Base-by-base conservation (phyloP, 2,888 invertebrate species). In the Coelinius sp. region DNA sequence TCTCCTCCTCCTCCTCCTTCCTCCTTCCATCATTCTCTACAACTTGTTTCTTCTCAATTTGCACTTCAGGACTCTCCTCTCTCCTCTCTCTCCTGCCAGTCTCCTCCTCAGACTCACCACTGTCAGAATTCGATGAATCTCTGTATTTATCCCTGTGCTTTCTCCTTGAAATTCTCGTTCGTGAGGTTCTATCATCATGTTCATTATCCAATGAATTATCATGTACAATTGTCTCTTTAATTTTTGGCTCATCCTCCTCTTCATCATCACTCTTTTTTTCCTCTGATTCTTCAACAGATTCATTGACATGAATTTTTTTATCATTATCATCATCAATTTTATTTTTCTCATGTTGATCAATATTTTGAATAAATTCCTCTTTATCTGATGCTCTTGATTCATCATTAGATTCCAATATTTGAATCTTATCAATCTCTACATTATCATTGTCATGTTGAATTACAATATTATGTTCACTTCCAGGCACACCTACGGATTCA, bases 91-190 rank as follows among this genome's bases (percentile, higher is more conserved):
- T n/a, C n/a, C n/a, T n/a, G n/a, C n/a, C n/a, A n/a, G n/a, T n/a
- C n/a, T 88, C 86, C 27, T 88, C 86, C 66, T 87, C 86, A 7
- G 86, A 85, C 52, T 86, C 86, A 2, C 77, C 79, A 20, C 81
- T 82, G 25, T 86, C 85, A 20, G 86, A 86, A 79, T 84, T 83
- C 0, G 85, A 86, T 7, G 85, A 86, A 31, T 86, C 86, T 31
- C 78, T 78, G 77, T 85, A 85, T 70, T 85, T 85, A 27, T 80
- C 82, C 27, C 84, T 77, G 78, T 84, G 85, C 68, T 85, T 86
- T 71, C 86, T 79, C 22, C 85, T 82, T 70, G 75, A 74, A 24
- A 79, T 73, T 25, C 81, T 79, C 3, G 76, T 70, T 5, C 73
- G 76, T 22, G 52, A 52, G 20, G 24, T 10, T 63, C 73, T 68